These are phyloP conservation scores for Xenopus petersii DNA, from an alignment of 2,797 vertebrate species.

Conservation along the genomic window DNA sequence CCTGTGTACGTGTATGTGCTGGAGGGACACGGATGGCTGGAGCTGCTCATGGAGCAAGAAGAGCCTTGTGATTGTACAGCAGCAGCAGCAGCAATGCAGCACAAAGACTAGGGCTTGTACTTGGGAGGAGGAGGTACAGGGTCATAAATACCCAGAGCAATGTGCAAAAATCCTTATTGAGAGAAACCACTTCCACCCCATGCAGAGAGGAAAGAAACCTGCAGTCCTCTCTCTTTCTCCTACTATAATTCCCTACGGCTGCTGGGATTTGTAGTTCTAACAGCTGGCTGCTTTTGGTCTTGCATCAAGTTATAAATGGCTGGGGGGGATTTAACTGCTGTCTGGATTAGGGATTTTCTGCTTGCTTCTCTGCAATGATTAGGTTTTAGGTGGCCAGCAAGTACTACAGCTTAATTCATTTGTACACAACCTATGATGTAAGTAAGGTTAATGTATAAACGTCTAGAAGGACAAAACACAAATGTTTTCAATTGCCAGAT, in stretches of 20 bases:
- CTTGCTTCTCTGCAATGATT: too few relatives aligned
- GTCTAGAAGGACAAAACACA: too few relatives aligned
- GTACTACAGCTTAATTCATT: too few relatives aligned
- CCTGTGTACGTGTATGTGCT: slow-evolving; percentile 2
- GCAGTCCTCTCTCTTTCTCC: background rate
- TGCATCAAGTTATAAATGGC: too few relatives aligned
- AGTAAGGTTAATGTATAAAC: too few relatives aligned
- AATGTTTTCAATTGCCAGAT: too few relatives aligned
- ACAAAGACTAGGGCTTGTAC: slow-evolving; percentile 9
- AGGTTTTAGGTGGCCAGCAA: too few relatives aligned
- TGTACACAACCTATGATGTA: too few relatives aligned
- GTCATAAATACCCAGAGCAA: slow-evolving; percentile 21
- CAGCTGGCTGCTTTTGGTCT: too few relatives aligned
- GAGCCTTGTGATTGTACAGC: background rate
- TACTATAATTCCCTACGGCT: background rate
- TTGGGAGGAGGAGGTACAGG: slow-evolving; percentile 19
- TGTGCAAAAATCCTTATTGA: slow-evolving; percentile 21
- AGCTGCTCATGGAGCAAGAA: slow-evolving; percentile 13
- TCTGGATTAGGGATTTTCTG: too few relatives aligned
- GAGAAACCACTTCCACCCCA: slow-evolving; percentile 17
- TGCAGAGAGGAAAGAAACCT: slow-evolving; percentile 1
- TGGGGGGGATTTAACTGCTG: too few relatives aligned
- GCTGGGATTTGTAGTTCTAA: too few relatives aligned
- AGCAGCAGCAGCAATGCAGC: background rate
- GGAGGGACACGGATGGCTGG: slow-evolving; percentile 28